Percentiles rank a stretch among this genome's conserved stretches.
These are phyloP conservation scores for Agrotis clavis DNA, from an alignment of 2,888 invertebrate genomes.

Conservation along the genomic window DNA sequence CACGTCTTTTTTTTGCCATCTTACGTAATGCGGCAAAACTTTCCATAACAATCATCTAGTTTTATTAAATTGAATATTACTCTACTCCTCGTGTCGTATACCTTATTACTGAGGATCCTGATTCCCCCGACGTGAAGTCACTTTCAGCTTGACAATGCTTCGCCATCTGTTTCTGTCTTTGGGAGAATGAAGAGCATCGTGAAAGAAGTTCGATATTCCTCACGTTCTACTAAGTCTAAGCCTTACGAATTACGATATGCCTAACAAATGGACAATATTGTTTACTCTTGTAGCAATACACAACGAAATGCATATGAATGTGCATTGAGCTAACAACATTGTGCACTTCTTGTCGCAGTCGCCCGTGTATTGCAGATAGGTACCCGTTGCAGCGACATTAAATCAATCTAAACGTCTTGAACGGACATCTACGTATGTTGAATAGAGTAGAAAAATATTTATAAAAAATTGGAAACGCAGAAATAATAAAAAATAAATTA, in stretches of 20 bases:
- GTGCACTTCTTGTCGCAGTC: not conserved
- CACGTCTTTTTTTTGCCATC: not conserved
- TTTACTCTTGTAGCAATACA: constrained; percentile 12
- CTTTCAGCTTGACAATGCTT: not conserved
- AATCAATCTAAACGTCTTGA: constrained; percentile 4
- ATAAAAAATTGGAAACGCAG: too few relatives aligned
- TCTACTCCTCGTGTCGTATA: not conserved
- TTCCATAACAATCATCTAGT: constrained; percentile 2
- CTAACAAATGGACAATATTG: not conserved
- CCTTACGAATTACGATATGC: not conserved
- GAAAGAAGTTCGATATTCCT: not conserved
- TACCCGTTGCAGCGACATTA: not conserved
- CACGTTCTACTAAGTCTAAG: not conserved
- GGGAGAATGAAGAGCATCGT: too few relatives aligned
- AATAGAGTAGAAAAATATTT: too few relatives aligned
- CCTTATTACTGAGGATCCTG: too few relatives aligned
- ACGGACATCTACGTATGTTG: not conserved
- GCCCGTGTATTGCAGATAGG: not conserved
- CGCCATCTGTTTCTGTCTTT: too few relatives aligned
- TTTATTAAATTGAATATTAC: constrained; percentile 5
- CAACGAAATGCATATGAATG: constrained; percentile 5
- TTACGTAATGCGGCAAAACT: constrained; percentile 22
- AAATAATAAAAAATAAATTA: too few relatives aligned
- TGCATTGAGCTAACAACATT: constrained; percentile 14
- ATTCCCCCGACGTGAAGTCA: too few relatives aligned